Base-by-base conservation (phyloP, 2,113 vertebrate species). In the Callocephalon fimbriatum region DNA sequence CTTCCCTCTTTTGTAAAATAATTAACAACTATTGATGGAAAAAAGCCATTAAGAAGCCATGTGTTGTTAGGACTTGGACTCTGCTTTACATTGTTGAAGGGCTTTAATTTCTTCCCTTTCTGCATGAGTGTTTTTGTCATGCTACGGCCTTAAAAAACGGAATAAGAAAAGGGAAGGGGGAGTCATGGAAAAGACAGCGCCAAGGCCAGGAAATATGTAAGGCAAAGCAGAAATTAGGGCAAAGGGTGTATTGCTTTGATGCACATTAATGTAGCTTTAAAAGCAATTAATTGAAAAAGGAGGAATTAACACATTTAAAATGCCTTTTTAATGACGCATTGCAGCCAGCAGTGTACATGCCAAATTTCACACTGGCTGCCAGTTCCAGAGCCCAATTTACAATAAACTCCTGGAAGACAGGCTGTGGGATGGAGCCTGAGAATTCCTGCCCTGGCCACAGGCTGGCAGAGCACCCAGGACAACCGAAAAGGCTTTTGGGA, bases 301-400 rank as follows among this genome's bases (percentile, higher is more conserved):
- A 90, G 83, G 90, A 95, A 97, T 95, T 96, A 97, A 94, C 93
- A 88, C 88, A 42, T 96, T 95, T 75, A 13, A 96, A 96, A 96
- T 95, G 88, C 94, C 91, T 94, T 92, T 91, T 93, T 97, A 97
- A 96, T 96, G 95, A 93, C 45, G 92, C 95, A 84, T 85, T 68
- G 88, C 90, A 96, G 95, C 88, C 92, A 96, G 82, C 92, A 23
- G 56, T 0, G 0, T 73, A 19, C 63, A 71, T 51, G 92, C 95
- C 93, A 97, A 63, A 86, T 92, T 93, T 91, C 86, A 72, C 91
- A 92, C 92, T 74, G 94, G 58, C 90, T 94, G 92, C 82, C 90
- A 0, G 1, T 94, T 95, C 86, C 93, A 71, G 72, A 74, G 83
- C 59, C 92, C 42, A 58, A 3, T 72, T 93, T 76, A 78, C 86